Evolutionary conservation across 2,113 vertebrate species (phyloP), one percentile per base, ranked within the genome.

Genomic region (Ibidorhyncha struthersii): DNA sequence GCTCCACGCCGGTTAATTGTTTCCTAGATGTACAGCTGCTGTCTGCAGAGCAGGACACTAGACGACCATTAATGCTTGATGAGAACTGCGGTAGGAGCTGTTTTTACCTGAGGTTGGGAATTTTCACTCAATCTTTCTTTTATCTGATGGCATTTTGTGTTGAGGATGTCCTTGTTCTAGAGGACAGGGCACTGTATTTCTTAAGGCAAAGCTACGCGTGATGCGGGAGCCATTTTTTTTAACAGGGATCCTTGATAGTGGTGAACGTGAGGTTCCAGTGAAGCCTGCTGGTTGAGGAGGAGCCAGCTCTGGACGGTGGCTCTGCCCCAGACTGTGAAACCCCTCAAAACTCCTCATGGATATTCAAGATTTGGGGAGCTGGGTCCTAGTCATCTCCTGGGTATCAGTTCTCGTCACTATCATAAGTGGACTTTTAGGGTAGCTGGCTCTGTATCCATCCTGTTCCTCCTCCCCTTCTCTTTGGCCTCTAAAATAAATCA

Each of bases 401-500:
- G 19, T 29, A 6, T 61, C 53, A 13, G 26, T 27, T 84, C 59
- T 73, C 41, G 8, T 12, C 12, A 0, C 34, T 19, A 0, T 59
- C 67, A 11, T 3, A 29, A 47, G 52, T 2, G 40, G 82, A 40
- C 23, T 66, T 82, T 16, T 1, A 4, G 78, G n/a, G 52, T 15
- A 41, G 50, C 59, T 55, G 61, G 25, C 25, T 20, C 47, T 6
- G 3, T 6, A 21, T 40, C 73, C 36, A 7, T 56, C 53, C 67
- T 38, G 0, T 43, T 52, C 87, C 38, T 89, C 43, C 53, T 58
- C 16, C 56, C 4, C 30, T 63, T 25, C 70, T 80, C 22, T 5
- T 25, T 49, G 21, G 18, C 27, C 40, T 45, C 74, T 80, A 1
- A 55, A 62, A 11, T 4, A 36, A 34, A 70, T 70, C 19, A 0